These are phyloP conservation scores for Drosophila atripex DNA, from an alignment of 2,888 invertebrate genomes.

Conservation along the genomic window DNA sequence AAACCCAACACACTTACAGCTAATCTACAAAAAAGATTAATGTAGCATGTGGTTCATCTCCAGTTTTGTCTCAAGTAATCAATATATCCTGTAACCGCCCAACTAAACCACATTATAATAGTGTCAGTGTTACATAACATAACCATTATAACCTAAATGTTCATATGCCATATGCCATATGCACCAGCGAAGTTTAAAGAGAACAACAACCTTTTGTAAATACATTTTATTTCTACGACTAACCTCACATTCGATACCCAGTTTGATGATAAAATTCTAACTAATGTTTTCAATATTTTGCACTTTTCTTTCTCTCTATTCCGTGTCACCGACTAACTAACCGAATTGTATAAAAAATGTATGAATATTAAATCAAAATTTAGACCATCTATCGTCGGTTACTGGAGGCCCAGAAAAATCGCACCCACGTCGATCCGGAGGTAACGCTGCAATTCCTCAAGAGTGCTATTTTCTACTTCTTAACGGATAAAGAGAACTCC, in stretches of 20 bases:
- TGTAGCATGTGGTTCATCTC: constrained; percentile 69
- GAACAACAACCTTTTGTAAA: constrained; percentile 58
- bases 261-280: constrained; percentile 6
- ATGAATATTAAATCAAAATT: constrained; percentile 1
- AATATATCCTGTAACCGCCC: constrained; percentile 33
- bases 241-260: constrained; percentile 38
- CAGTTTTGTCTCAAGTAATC: constrained; percentile 34
- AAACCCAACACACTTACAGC: constrained; percentile 29
- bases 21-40: constrained; percentile 40
- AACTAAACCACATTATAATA: constrained; percentile 18
- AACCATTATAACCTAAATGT: constrained; percentile 59
- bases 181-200: constrained; percentile 53
- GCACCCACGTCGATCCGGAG: constrained; percentile 93
- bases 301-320: constrained; percentile 49
- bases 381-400: constrained; percentile 94
- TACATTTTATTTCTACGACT: constrained; percentile 52
- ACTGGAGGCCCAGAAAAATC: constrained; percentile 90
- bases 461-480: constrained; percentile 96
- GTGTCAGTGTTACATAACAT: constrained; percentile 52
- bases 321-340: constrained; percentile 12
- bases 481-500: constrained; percentile 94
- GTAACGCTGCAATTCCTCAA: constrained; percentile 96
- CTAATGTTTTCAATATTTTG: constrained; percentile 35
- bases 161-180: constrained; percentile 70
- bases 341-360: constrained; percentile 19